Evolutionary conservation across 2,888 invertebrate genomes (phyloP), one percentile per base, ranked within the genome.

Genomic region (Perizoma affinitatum): DNA sequence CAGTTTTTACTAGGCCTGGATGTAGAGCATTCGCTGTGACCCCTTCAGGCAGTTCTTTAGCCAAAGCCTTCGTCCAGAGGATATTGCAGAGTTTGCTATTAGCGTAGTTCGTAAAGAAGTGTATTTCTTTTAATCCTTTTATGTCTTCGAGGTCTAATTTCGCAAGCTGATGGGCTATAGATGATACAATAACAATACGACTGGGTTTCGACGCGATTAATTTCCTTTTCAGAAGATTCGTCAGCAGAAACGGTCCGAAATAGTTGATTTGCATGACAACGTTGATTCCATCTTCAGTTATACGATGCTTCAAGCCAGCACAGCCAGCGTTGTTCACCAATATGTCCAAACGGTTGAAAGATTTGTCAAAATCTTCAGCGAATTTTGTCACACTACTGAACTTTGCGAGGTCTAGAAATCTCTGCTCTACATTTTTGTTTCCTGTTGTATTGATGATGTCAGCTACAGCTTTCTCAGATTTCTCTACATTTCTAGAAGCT

Each of bases 21-120:
- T 97, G 97, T 51, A 97, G 83, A 67, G 95, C 95, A 78, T 97
- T 97, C 0, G 94, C 96, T 0, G 96, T 96, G 0, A 97, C 95
- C 4, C 94, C 95, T 8, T 72, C 70, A 1, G 88, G 84, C 4
- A 92, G 65, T 35, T 80, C 75, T 43, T 82, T 86, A 0, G 84
- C 82, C 9, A 93, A 75, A 5, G 90, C 91, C 52, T 84, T 90
- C 8, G 82, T 80, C 82, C 88, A 90, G 3, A 93, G 69, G 0
- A 93, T 64, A 45, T 87, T 80, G 63, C 81, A 87, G 0, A 93
- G 71, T 67, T 93, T 93, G 40, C 88, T 87, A 48, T 87, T 87
- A 10, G 71, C 66, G 62, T 93, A 93, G 5, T 95, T 94, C 5
- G 72, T 76, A 2, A 76, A 68, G 41, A 70, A 59, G 69, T 94